Percentiles rank a stretch among this genome's conserved stretches.
phyloP scores from a whole-genome alignment of 2,888 invertebrate species.

The Leucania comma region DNA sequence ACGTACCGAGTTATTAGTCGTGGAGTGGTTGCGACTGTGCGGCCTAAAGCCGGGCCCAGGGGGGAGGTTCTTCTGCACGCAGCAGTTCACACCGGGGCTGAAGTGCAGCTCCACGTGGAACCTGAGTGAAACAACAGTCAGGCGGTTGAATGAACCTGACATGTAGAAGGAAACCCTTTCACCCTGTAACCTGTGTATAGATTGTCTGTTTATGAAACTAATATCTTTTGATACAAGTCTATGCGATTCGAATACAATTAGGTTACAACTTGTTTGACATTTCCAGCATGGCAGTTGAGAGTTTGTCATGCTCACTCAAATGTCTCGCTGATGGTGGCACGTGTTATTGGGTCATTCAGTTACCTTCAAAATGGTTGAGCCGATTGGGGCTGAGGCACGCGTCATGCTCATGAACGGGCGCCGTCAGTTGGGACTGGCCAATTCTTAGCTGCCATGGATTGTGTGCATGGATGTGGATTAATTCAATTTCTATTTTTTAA shows the following conservation, averaged over 20 bases:
- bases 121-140: slow-evolving; percentile 76
- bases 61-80: slow-evolving; percentile 97
- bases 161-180: background rate
- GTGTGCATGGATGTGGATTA: no score
- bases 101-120: slow-evolving; percentile 99
- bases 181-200: background rate
- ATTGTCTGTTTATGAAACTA: background rate
- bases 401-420: no score
- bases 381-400: no score
- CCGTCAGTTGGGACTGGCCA: no score
- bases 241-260: background rate
- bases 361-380: no score
- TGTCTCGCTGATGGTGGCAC: no score
- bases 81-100: slow-evolving; percentile 99
- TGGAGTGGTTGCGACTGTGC: slow-evolving; percentile 96
- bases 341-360: no score
- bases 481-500: no score
- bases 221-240: background rate
- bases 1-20: slow-evolving; percentile 90
- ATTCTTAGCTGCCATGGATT: no score
- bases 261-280: no score
- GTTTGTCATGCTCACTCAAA: no score
- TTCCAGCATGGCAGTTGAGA: no score
- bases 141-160: background rate
- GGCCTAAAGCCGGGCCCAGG: slow-evolving; percentile 98